Evolutionary conservation across 2,888 invertebrate species (phyloP), one percentile per base, ranked within the genome.

Genomic region (Lysandra coridon): DNA sequence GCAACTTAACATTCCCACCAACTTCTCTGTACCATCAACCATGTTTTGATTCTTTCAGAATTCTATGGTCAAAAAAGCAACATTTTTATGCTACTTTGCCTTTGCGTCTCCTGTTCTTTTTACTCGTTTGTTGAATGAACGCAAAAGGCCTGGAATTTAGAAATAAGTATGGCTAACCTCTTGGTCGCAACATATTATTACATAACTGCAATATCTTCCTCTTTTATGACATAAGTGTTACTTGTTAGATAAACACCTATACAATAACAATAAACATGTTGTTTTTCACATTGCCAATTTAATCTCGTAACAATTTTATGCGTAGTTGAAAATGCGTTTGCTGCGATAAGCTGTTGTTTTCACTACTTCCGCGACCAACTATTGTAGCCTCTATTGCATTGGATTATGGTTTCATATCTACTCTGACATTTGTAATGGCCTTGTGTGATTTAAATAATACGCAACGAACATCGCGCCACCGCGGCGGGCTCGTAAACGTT

Each of bases 361-460:
- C 79, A 64, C 62, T 73, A 62, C 57, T 62, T 62, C 57, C 79
- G 73, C 73, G 74, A 30, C 40, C 7, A 75, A 23, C 30, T 69
- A 73, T 69, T 73, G 53, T 78, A 80, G 78, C 76, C 57, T 81
- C 78, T 78, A 76, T 62, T 76, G 4, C 62, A 73, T 78, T 44
- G 73, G 30, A 62, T 84, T 91, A 92, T 83, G 88, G 90, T 89
- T 85, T 86, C 84, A 88, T 80, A 79, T 84, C 86, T 83, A 83
- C 86, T 83, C 81, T 84, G 84, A 82, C 84, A 86, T 87, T 87
- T 82, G 85, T 85, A 84, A 84, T 87, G 90, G 85, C 93, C 93
- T 93, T 93, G 92, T 84, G 82, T 83, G 83, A 81, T 84, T 89
- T 89, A 88, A 93, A 92, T 92, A 91, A 91, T 91, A 91, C 93